Conservation (phyloP, 2,797 vertebrate genomes). For the Notoglanidium macrostoma region DNA sequence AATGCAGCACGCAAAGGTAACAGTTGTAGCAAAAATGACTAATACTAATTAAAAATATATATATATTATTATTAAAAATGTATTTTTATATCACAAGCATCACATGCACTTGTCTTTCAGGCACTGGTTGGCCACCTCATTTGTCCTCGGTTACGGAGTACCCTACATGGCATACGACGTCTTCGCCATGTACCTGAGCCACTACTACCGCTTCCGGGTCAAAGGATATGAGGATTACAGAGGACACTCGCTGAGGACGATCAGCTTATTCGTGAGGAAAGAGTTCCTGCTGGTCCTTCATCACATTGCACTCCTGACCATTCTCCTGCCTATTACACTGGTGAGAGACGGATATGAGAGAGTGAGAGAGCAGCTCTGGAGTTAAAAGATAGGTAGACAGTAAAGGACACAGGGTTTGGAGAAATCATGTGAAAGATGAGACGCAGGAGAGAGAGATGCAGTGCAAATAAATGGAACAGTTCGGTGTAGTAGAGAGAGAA, state of each 20-base stretch:
- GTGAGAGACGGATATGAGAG: slow-evolving; percentile 69
- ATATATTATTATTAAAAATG: not conserved
- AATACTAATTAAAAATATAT: not conserved
- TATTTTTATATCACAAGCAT: not conserved
- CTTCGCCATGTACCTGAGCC: slow-evolving; percentile 94
- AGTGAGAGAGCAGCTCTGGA: not conserved
- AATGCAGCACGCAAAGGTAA: not conserved
- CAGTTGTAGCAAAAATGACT: not conserved
- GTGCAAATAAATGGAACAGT: slow-evolving; percentile 2
- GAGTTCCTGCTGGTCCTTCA: slow-evolving; percentile 93
- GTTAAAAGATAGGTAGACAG: not conserved
- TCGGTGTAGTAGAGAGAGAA: slow-evolving; percentile 17
- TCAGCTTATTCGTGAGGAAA: slow-evolving; percentile 83
- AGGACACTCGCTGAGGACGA: slow-evolving; percentile 76
- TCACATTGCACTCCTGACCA: slow-evolving; percentile 87
- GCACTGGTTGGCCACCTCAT: slow-evolving; percentile 90
- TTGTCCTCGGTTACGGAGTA: slow-evolving; percentile 87
- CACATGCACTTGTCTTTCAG: slow-evolving; percentile 66
- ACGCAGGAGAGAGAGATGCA: not conserved
- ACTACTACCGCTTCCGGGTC: slow-evolving; percentile 86
- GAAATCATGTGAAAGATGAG: slow-evolving; percentile 6
- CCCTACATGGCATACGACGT: slow-evolving; percentile 97
- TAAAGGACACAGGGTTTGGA: slow-evolving; percentile 4
- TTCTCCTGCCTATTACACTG: slow-evolving; percentile 90
- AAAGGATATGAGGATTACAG: slow-evolving; percentile 76